These are phyloP conservation scores for Ailuropoda melanoleuca DNA, from an alignment of 2,113 vertebrate genomes.

Conservation along the genomic window DNA sequence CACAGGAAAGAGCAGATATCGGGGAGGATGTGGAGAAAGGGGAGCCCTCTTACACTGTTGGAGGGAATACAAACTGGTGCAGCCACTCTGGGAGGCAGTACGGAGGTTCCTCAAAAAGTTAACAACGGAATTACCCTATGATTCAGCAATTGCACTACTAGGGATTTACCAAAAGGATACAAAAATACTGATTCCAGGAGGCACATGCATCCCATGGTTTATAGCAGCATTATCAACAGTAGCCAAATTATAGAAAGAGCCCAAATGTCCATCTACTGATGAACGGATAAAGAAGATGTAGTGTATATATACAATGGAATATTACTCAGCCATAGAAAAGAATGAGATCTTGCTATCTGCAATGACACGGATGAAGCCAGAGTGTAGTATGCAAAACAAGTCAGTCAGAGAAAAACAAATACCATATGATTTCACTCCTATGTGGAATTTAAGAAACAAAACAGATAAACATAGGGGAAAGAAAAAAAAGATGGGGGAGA, in stretches of 20 bases:
- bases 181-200: neutral
- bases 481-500: no score
- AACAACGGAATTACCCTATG: neutral
- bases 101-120: neutral
- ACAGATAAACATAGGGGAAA: no score
- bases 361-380: no score
- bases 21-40: neutral
- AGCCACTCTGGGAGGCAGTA: neutral
- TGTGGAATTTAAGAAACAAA: no score
- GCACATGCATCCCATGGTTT: neutral
- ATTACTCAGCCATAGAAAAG: no score
- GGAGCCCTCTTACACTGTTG: neutral
- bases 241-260: neutral
- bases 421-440: no score
- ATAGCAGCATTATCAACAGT: neutral
- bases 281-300: no score
- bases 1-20: neutral
- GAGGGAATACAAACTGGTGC: neutral
- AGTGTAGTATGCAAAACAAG: no score
- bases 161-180: neutral
- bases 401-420: no score
- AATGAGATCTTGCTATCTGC: no score
- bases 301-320: no score
- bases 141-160: neutral
- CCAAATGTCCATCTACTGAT: neutral